Percentiles rank a stretch among this genome's conserved stretches.
phyloP scores from a whole-genome alignment of 2,888 invertebrate genomes.

The Pammene fasciana region DNA sequence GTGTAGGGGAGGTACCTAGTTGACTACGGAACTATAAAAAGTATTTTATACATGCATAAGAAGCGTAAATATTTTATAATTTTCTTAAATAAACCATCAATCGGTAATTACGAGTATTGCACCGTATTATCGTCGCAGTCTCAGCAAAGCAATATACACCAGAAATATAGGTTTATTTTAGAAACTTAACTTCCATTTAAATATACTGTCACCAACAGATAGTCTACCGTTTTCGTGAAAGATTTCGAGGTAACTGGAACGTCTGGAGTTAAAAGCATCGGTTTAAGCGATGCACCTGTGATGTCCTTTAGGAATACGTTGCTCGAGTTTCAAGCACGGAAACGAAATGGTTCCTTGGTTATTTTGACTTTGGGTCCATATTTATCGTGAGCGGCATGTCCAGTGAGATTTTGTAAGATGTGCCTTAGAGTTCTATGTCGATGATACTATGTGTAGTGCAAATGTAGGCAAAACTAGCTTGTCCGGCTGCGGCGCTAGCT shows the following conservation, averaged over 20 bases:
- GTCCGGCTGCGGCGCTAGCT: too few species aligned
- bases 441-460: too few species aligned
- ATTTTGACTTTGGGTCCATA: background rate
- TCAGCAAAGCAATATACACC: background rate
- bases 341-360: slow-evolving; percentile 3
- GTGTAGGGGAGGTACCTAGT: too few species aligned
- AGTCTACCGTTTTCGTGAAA: slow-evolving; percentile 10
- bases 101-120: too few species aligned
- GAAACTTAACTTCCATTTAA: slow-evolving; percentile 27
- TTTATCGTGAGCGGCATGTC: background rate
- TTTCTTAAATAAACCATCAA: too few species aligned
- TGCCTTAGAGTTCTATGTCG: background rate
- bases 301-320: slow-evolving; percentile 18
- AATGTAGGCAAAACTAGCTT: too few species aligned
- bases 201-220: slow-evolving; percentile 16
- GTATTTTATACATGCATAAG: too few species aligned
- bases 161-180: slow-evolving; percentile 25
- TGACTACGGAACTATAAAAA: too few species aligned
- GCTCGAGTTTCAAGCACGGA: slow-evolving; percentile 7
- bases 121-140: background rate
- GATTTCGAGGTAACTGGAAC: slow-evolving; percentile 12
- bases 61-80: too few species aligned
- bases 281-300: slow-evolving; percentile 18
- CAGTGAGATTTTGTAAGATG: background rate
- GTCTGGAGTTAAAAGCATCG: slow-evolving; percentile 20